A percentile compares a stretch with the other conserved stretches of the same genome.
Evolutionary conservation across 2,113 vertebrate genomes (phyloP).

Genomic region (Prionailurus viverrinus): DNA sequence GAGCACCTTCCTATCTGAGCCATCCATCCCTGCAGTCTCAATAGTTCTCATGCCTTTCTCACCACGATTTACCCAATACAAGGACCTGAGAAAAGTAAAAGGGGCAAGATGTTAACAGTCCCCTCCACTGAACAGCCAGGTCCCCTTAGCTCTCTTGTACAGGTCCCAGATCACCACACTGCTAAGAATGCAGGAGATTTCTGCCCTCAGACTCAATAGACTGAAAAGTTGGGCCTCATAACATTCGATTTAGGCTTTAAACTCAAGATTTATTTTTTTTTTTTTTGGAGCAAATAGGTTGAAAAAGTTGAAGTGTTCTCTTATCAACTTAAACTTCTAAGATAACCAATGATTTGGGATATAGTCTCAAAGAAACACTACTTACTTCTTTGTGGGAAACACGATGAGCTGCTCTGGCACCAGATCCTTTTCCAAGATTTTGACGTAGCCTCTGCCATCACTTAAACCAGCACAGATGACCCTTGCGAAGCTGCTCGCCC

Average conservation of each 20-base stretch:
- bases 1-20: slow-evolving; percentile 88
- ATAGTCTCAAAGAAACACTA: neutral
- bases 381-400: slow-evolving; percentile 90
- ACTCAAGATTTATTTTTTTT: too few relatives aligned
- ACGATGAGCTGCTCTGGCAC: slow-evolving; percentile 91
- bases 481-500: slow-evolving; percentile 89
- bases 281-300: neutral
- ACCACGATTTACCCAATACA: slow-evolving; percentile 93
- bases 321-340: neutral
- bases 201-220: neutral
- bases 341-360: neutral
- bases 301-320: neutral
- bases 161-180: neutral
- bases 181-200: neutral
- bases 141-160: neutral
- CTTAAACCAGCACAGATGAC: slow-evolving; percentile 89
- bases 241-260: neutral
- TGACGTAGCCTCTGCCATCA: slow-evolving; percentile 89
- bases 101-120: neutral
- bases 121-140: neutral
- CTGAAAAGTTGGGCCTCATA: neutral
- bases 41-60: slow-evolving; percentile 86
- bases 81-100: slow-evolving; percentile 83
- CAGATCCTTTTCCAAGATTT: slow-evolving; percentile 90
- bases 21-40: slow-evolving; percentile 93